phyloP scores from a whole-genome alignment of 2,797 vertebrate genomes.

The Eurystomus glaucurus region DNA sequence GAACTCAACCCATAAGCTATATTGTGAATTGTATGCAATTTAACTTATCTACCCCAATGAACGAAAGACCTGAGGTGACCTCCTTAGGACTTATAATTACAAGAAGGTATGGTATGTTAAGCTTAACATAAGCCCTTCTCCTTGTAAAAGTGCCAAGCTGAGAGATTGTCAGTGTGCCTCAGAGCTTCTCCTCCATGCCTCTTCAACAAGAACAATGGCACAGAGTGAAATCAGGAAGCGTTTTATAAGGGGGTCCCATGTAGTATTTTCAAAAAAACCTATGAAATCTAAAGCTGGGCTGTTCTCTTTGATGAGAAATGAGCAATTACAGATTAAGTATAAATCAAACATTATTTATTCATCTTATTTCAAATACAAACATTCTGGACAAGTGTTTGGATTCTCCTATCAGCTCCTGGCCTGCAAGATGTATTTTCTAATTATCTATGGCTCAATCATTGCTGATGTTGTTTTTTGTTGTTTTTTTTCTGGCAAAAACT shows the following conservation, averaged over 20 bases:
- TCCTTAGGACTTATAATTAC: conserved; percentile 16
- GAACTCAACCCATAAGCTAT: background rate
- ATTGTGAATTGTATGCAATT: background rate
- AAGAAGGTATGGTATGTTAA: conserved; percentile 30
- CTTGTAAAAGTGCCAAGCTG: background rate
- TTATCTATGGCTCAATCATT: background rate
- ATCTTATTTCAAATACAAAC: background rate
- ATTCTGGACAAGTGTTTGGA: background rate
- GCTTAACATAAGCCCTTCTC: background rate
- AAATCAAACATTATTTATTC: background rate
- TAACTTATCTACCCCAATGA: background rate
- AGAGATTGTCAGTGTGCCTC: background rate
- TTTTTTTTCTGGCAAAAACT: background rate
- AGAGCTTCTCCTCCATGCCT: background rate
- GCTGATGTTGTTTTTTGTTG: background rate
- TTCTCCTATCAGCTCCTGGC: background rate
- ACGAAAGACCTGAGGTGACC: conserved; percentile 6
- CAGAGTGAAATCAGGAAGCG: background rate
- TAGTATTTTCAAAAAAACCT: background rate
- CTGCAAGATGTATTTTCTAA: background rate
- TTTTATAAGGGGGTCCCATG: background rate
- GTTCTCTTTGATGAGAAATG: background rate
- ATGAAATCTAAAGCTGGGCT: background rate
- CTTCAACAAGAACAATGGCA: conserved; percentile 6
- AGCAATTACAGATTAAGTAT: background rate